Percentiles rank a stretch among this genome's conserved stretches.
These are phyloP conservation scores for Neodiprion virginianus DNA, from an alignment of 1,140 invertebrate species.

Conservation along the genomic window DNA sequence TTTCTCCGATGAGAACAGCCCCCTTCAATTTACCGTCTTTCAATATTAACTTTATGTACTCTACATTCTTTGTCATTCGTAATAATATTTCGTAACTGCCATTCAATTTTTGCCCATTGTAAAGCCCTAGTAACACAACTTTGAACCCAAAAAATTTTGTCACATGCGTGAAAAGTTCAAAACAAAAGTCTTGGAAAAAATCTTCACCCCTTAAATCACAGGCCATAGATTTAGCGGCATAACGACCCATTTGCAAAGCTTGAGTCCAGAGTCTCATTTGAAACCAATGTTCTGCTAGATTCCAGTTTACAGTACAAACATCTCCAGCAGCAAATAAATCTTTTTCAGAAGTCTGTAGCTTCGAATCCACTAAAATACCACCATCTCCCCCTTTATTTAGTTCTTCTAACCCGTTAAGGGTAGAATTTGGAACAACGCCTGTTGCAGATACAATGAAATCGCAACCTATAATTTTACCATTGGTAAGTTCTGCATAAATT, in stretches of 20 bases:
- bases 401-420: conserved; percentile 63
- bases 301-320: conserved; percentile 85
- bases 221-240: conserved; percentile 91
- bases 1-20: conserved; percentile 95
- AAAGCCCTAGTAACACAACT: conserved; percentile 92
- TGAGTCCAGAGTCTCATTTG: conserved; percentile 98
- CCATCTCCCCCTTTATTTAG: conserved; percentile 74
- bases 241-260: conserved; percentile 95
- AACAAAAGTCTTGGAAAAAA: conserved; percentile 89
- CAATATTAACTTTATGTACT: conserved; percentile 93
- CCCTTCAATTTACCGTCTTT: conserved; percentile 88
- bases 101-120: conserved; percentile 89
- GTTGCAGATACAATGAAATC: conserved; percentile 96
- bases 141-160: conserved; percentile 96
- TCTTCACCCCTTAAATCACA: conserved; percentile 68
- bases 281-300: conserved; percentile 85
- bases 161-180: conserved; percentile 96
- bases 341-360: conserved; percentile 80
- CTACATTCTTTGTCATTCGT: conserved; percentile 80
- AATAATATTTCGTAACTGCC: conserved; percentile 88
- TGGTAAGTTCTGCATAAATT: conserved; percentile 77
- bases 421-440: conserved; percentile 81
- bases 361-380: conserved; percentile 83
- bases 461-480: conserved; percentile 79
- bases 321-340: conserved; percentile 96